Base-by-base conservation (phyloP, 2,797 vertebrate genomes). In the Enteromius unitaeniatus region DNA sequence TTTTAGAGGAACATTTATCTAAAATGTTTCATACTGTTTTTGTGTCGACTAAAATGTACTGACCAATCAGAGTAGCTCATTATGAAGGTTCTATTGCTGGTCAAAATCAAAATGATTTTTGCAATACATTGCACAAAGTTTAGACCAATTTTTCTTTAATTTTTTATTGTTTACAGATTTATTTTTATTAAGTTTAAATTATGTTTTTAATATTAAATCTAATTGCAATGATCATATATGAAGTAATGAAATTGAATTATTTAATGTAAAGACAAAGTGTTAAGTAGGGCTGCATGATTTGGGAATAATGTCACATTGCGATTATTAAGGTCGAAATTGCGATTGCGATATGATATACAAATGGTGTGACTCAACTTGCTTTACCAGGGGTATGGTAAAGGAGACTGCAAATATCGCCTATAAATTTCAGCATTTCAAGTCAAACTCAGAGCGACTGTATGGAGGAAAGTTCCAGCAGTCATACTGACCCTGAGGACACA, bases 401-500 rank as follows among this genome's bases (percentile, higher is more conserved):
- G 13, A 62, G 13, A 62, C 26, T 7, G 26, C 26, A 62, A 28
- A 28, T 31, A 62, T 31, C 74, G 6, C 73, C 19, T 11, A 21
- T 9, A 5, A 40, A 40, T 15, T 58, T 14, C 51, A 23, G 73
- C 26, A 28, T 28, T 62, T 62, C 13, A 28, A 58, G 58, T 40
- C 49, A 75, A 58, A 75, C 31, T 31, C 28, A 19, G 15, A 67
- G 31, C 0, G 17, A 37, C 64, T n/a, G 11, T 4, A 37, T 14
- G 21, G 11, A 49, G 21, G 26, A 74, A 31, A 34, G 26, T 19
- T 45, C n/a, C 74, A 42, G 53, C 34, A 77, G 75, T 40, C n/a
- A 62, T 77, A 60, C n/a, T n/a, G 23, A 80, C 28, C 49, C 55
- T 67, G 45, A 75, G 72, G 49, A 45, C 45, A 34, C 51, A 51